Evolutionary conservation across 53 echinoderm and acorn worm genomes (phyloP).

Genomic region (Hippasteria phrygiana): DNA sequence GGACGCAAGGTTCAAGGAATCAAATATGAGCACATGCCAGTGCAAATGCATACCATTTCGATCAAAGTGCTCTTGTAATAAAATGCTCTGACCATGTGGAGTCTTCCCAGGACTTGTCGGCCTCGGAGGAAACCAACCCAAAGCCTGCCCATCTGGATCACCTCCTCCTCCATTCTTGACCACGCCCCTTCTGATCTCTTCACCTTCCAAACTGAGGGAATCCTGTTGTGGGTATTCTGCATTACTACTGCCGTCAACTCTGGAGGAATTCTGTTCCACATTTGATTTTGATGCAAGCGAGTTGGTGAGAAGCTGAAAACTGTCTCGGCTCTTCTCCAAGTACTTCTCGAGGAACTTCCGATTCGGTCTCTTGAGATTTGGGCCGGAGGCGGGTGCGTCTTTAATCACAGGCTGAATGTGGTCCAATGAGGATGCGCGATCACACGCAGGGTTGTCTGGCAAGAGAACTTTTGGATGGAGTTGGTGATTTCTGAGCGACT

Average conservation of each 20-base stretch:
- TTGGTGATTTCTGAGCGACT: conserved; percentile 52
- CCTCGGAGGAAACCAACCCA: conserved; percentile 8
- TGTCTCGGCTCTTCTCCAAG: conserved; percentile 59
- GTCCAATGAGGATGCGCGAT: not conserved
- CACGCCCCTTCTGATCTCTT: not conserved
- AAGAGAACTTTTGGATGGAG: conserved; percentile 9
- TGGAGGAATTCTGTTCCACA: not conserved
- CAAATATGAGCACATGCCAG: not conserved
- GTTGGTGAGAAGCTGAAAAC: conserved; percentile 50
- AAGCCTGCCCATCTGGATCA: conserved; percentile 22
- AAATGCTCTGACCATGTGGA: conserved; percentile 35
- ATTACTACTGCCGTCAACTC: not conserved
- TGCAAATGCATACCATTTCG: conserved; percentile 29
- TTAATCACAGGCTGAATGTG: conserved; percentile 25
- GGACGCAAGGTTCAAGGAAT: too few relatives aligned
- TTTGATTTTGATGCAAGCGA: not conserved
- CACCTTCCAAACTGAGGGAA: not conserved
- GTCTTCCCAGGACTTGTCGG: conserved; percentile 41
- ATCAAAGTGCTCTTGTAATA: conserved; percentile 54
- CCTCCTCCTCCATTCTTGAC: conserved; percentile 36
- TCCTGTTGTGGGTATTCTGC: not conserved
- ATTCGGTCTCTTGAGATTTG: conserved; percentile 32
- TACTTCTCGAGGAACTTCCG: conserved; percentile 57
- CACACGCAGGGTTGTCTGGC: not conserved
- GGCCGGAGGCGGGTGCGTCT: not conserved